A percentile compares a stretch with the other conserved stretches of the same genome.
These are phyloP conservation scores for Corythornis madagascariensis DNA, from an alignment of 2,113 vertebrate species.

Conservation along the genomic window DNA sequence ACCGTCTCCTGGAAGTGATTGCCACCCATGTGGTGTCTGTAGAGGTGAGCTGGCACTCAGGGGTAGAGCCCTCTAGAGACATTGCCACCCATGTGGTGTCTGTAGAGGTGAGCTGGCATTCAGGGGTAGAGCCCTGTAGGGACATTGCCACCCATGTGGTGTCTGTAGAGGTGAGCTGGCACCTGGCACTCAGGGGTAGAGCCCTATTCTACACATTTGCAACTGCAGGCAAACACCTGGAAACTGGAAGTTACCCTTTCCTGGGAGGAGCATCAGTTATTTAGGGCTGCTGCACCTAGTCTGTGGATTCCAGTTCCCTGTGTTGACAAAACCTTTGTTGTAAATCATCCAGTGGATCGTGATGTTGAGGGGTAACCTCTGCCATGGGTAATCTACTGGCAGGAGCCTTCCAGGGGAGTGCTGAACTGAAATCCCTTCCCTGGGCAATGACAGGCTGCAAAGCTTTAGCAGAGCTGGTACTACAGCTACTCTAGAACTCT, in stretches of 20 bases:
- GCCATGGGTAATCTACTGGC: background rate
- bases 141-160: constrained; percentile 69
- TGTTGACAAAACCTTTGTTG: background rate
- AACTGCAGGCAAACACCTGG: background rate
- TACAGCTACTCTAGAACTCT: background rate
- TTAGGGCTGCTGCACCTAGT: background rate
- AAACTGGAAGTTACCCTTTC: background rate
- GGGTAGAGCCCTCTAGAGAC: background rate
- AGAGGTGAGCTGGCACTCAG: constrained; percentile 66
- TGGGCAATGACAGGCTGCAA: background rate
- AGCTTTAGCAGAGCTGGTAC: background rate
- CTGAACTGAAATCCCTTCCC: background rate
- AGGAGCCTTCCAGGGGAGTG: background rate
- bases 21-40: constrained; percentile 72
- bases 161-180: constrained; percentile 72
- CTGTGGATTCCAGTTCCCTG: background rate
- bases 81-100: constrained; percentile 73
- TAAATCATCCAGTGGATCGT: background rate
- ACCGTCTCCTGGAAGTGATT: constrained; percentile 73
- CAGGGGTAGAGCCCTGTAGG: background rate
- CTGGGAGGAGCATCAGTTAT: background rate
- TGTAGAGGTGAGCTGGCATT: constrained; percentile 71
- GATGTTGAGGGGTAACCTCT: background rate
- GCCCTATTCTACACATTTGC: background rate
- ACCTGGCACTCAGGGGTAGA: background rate